phyloP scores from a whole-genome alignment of 2,113 vertebrate species.

The Pelusios castaneus region DNA sequence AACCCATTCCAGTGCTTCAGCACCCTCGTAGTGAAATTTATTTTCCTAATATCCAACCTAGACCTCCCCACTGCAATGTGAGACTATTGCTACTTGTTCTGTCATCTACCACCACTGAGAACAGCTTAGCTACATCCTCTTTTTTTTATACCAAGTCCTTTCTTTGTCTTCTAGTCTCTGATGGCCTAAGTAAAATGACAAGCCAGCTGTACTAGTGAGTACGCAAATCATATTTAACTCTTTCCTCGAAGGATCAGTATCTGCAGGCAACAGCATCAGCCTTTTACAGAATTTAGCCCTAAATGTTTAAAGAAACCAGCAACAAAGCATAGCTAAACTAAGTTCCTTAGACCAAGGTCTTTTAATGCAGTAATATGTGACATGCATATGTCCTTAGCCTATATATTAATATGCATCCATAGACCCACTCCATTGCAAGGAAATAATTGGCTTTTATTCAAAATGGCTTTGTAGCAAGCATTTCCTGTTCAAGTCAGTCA shows the following conservation, averaged over 20 bases:
- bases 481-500: neutral
- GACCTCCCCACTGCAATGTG: no score
- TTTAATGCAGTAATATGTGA: slow-evolving; percentile 27
- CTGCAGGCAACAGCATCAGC: slow-evolving; percentile 35
- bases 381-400: neutral
- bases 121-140: no score
- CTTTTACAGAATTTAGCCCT: neutral
- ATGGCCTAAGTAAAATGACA: slow-evolving; percentile 54
- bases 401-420: neutral
- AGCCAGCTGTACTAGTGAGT: slow-evolving; percentile 48
- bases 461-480: neutral
- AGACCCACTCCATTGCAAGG: neutral
- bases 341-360: neutral
- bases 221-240: slow-evolving; percentile 37
- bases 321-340: slow-evolving; percentile 17
- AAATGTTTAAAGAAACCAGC: neutral
- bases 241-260: slow-evolving; percentile 61
- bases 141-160: no score
- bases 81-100: no score
- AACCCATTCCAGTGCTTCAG: no score
- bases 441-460: neutral
- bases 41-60: no score
- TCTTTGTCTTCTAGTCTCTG: no score
- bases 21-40: no score
- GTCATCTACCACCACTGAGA: no score